These are phyloP conservation scores for Vidua chalybeata DNA, from an alignment of 2,113 vertebrate species.

Conservation along the genomic window DNA sequence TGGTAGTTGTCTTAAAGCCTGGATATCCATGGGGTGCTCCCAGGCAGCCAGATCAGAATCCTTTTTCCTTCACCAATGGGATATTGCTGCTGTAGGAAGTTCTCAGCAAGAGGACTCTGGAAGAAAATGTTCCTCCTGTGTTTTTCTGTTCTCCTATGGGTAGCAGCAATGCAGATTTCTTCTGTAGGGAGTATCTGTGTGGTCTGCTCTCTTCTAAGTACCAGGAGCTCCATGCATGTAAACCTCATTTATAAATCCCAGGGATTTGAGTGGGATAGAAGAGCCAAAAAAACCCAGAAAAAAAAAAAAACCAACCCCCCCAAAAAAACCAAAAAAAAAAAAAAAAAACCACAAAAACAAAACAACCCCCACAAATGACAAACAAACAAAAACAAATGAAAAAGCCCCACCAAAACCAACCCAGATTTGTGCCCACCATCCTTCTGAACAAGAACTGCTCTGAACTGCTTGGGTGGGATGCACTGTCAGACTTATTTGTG, in stretches of 20 bases:
- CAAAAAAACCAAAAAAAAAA: too few species aligned
- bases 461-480: background rate
- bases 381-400: background rate
- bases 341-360: too few species aligned
- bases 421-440: background rate
- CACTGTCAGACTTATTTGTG: background rate
- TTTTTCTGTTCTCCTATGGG: rapidly evolving
- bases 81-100: background rate
- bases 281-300: background rate
- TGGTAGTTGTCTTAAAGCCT: background rate
- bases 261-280: rapidly evolving
- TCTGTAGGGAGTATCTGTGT: background rate
- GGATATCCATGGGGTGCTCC: background rate
- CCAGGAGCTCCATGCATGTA: background rate
- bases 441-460: background rate
- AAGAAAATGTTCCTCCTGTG: background rate
- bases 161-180: background rate
- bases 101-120: background rate
- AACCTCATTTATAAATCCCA: background rate
- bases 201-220: background rate
- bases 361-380: background rate
- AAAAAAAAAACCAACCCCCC: too few species aligned
- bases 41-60: background rate
- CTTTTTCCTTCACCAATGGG: background rate
- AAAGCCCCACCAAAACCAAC: background rate